Evolutionary conservation across 1,140 invertebrate species (phyloP).

Genomic region (Onthophagus taurus): DNA sequence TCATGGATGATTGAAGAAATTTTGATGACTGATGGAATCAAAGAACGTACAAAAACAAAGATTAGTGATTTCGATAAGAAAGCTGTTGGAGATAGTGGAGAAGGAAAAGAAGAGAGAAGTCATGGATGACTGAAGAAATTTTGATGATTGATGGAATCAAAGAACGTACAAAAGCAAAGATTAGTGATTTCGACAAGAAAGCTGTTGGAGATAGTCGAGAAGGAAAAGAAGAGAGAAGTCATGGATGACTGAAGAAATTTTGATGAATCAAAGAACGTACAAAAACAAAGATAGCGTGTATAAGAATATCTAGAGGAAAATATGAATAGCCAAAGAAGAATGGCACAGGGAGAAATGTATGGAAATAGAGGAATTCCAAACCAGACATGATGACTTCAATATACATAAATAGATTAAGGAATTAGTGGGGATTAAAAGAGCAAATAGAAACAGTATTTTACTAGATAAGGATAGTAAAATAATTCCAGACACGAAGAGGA

Average conservation of each 20-base stretch:
- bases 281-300: constrained; percentile 4
- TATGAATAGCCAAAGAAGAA: constrained; percentile 5
- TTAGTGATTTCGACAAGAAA: constrained; percentile 7
- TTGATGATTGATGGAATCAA: too few species aligned
- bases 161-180: too few species aligned
- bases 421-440: constrained; percentile 9
- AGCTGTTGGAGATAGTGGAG: too few species aligned
- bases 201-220: constrained; percentile 1
- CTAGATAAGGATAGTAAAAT: constrained; percentile 13
- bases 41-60: too few species aligned
- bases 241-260: constrained; percentile 11
- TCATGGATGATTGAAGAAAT: too few species aligned
- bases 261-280: constrained; percentile 4
- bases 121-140: too few species aligned
- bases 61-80: constrained; percentile 5
- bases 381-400: constrained; percentile 11
- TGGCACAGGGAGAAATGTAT: constrained; percentile 11
- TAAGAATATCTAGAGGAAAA: constrained; percentile 9
- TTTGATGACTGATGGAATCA: too few species aligned
- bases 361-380: constrained; percentile 14
- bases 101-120: too few species aligned
- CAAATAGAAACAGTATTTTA: not conserved
- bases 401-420: constrained; percentile 12
- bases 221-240: constrained; percentile 8
- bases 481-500: constrained; percentile 10